phyloP scores from a whole-genome alignment of 1,140 invertebrate species.

The Trachymyrmex cornetzi region DNA sequence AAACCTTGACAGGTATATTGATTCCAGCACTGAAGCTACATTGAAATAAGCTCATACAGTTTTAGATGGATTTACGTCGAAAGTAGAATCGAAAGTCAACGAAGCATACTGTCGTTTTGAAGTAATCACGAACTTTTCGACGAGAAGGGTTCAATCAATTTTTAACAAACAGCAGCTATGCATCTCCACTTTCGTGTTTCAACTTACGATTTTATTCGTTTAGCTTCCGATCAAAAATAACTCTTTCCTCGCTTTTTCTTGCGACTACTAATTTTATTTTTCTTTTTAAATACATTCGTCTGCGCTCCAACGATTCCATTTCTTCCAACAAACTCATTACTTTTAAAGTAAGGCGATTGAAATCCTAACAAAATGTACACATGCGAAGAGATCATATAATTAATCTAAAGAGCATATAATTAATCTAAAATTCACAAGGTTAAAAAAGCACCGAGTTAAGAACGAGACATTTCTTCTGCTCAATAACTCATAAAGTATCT shows the following conservation, averaged over 20 bases:
- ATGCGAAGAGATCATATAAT: not conserved
- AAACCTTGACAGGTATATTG: slow-evolving; percentile 32
- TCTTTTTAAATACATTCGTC: not conserved
- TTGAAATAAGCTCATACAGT: slow-evolving; percentile 21
- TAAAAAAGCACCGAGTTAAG: not conserved
- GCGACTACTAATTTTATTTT: not conserved
- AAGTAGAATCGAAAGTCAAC: slow-evolving; percentile 34
- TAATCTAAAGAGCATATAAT: not conserved
- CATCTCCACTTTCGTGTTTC: not conserved
- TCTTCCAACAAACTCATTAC: not conserved
- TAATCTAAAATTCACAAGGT: not conserved
- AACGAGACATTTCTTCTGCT: not conserved
- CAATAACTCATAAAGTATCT: not conserved
- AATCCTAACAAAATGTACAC: not conserved
- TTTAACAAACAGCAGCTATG: not conserved
- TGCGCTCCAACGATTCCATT: not conserved
- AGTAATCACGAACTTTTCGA: slow-evolving; percentile 33
- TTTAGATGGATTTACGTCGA: not conserved
- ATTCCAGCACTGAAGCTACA: not conserved
- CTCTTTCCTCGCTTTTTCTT: not conserved
- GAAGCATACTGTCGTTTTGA: slow-evolving; percentile 13
- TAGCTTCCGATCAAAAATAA: not conserved
- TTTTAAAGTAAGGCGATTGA: not conserved
- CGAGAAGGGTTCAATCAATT: slow-evolving; percentile 26
- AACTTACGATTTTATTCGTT: not conserved